phyloP scores from a whole-genome alignment of 2,113 vertebrate species.

The Panthera tigris region DNA sequence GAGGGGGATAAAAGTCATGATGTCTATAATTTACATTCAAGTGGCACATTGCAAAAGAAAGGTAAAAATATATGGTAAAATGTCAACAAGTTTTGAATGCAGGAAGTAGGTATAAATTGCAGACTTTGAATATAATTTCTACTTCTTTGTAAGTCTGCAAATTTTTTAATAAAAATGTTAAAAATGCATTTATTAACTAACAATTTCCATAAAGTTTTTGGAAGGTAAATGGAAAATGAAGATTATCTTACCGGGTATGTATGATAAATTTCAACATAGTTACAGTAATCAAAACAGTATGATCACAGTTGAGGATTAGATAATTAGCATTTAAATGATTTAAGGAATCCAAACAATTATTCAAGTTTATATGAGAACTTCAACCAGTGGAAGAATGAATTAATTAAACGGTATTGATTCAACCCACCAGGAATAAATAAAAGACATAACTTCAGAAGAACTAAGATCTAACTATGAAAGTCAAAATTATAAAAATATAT shows the following conservation, averaged over 20 bases:
- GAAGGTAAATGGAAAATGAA: neutral
- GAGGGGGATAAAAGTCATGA: neutral
- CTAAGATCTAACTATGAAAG: neutral
- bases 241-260: neutral
- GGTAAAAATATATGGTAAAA: neutral
- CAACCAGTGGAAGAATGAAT: neutral
- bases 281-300: neutral
- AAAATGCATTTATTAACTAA: neutral
- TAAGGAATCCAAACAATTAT: neutral
- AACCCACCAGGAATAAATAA: neutral
- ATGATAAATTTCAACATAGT: neutral
- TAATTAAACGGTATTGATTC: neutral
- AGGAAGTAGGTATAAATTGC: neutral
- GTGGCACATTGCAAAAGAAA: neutral
- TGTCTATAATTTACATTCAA: neutral
- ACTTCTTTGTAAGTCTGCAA: neutral
- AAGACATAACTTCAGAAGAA: neutral
- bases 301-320: neutral
- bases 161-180: neutral
- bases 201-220: neutral
- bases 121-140: neutral
- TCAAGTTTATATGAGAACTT: neutral
- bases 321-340: neutral
- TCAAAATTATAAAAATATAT: neutral
- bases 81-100: neutral